Base-by-base conservation (phyloP, 2,888 invertebrate species). In the Aquatica leii region DNA sequence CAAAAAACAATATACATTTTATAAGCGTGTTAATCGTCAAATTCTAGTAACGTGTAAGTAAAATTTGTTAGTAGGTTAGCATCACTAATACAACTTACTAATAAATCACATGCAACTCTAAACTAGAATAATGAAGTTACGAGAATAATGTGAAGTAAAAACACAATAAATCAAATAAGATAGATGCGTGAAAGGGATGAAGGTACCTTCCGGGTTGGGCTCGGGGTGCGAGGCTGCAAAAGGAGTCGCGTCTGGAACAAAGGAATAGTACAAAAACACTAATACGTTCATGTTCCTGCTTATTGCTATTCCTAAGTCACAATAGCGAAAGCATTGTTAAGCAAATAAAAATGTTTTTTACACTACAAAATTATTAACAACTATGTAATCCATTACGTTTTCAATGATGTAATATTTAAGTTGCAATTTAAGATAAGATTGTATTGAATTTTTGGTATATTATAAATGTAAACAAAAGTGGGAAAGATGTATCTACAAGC, bases 211-310 rank as follows among this genome's bases (percentile, higher is more conserved):
- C 73, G 75, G 74, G 74, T 76, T 77, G 70, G 79, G 78, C 69
- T 78, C 80, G 71, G 78, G 78, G 74, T 80, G 79, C 77, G 80
- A 80, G 73, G 79, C 78, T 73, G 80, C 78, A 73, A 80, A 78
- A 74, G 78, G 78, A 75, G 79, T 77, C 73, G 79, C 75, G 79
- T 80, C 80, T 80, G 81, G 76, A 81, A 81, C 80, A 80, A 77
- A 81, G 75, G 76, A 77, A 78, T 55, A 65, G 62, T 62, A 61
- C 74, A 77, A 78, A 78, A 75, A 78, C 76, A 77, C 77, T 77
- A 77, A 76, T 77, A 76, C 74, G 74, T 75, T 73, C 74, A 73
- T 66, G 74, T 73, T 73, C 71, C 72, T 72, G 69, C 68, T 72
- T 71, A 72, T 62, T 72, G 71, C 71, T 72, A 75, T 72, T 72